Base-by-base conservation (phyloP, 2,113 vertebrate species). In the Hyaena hyaena region DNA sequence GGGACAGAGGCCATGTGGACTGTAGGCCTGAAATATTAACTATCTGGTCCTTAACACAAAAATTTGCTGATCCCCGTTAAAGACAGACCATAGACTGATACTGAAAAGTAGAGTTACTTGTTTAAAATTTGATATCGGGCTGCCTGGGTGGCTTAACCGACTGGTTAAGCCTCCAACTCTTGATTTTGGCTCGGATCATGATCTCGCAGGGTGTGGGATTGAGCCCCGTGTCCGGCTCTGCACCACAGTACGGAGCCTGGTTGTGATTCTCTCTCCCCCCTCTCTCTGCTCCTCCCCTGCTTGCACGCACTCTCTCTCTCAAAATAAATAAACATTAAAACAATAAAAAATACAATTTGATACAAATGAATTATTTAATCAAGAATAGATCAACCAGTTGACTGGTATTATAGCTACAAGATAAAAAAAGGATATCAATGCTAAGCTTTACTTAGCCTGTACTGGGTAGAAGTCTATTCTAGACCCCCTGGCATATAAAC, bases 391-490 rank as follows among this genome's bases (percentile, higher is more conserved):
- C 45, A 69, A 16, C 23, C 10, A n/a, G 61, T 28, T 73, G 81
- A 61, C 79, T 87, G 24, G 53, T 65, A 16, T 53, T 71, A 16
- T n/a, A 63, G 28, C n/a, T 88, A 21, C 2, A 80, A 14, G 31
- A 31, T 53, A 50, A 9, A 10, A 6, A 7, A 2, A 17, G 23
- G 12, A 39, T 73, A 23, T 24, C 24, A 50, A 43, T 5, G 71
- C 55, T n/a, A 43, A 33, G 23, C 19, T 0, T 53, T 35, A 3
- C 69, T 19, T 26, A 45, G 15, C 19, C 14, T 0, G 1, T 35
- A 0, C 26, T 4, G 2, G 43, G n/a, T 14, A 11, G 43, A 58
- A 21, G 4, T 35, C 66, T 93, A 9, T 58, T 63, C 50, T 55
- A 68, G 92, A 4, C 12, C 48, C 35, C 9, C 69, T 65, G 39